phyloP scores from a whole-genome alignment of 2,888 invertebrate genomes.

The Drosophila prolongata region DNA sequence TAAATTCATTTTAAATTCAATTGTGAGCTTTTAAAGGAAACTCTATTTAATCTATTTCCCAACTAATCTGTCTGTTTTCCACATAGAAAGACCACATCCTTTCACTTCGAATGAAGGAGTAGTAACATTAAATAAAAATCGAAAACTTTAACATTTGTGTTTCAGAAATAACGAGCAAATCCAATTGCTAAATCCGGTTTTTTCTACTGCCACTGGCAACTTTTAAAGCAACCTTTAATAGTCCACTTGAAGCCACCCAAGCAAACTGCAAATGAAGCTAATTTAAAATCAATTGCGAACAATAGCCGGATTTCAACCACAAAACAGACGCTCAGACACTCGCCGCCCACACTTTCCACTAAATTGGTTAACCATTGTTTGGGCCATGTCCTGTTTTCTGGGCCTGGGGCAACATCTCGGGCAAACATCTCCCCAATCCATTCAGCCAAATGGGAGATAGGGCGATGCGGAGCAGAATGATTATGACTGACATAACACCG shows the following conservation, averaged over 20 bases:
- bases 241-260: background rate
- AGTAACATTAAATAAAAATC: too few relatives aligned
- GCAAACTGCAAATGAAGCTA: constrained; percentile 46
- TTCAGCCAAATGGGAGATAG: constrained; percentile 21
- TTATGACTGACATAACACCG: constrained; percentile 46
- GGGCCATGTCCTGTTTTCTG: constrained; percentile 29
- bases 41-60: too few relatives aligned
- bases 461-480: constrained; percentile 22
- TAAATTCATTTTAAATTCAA: too few relatives aligned
- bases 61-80: too few relatives aligned
- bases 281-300: constrained; percentile 64
- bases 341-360: constrained; percentile 48
- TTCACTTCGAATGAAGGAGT: too few relatives aligned
- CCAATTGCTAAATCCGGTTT: background rate
- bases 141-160: too few relatives aligned
- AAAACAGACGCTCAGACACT: constrained; percentile 33
- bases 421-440: constrained; percentile 14
- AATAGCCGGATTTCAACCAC: constrained; percentile 47
- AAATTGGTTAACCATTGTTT: constrained; percentile 55
- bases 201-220: background rate
- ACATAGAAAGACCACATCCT: too few relatives aligned
- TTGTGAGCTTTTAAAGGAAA: too few relatives aligned
- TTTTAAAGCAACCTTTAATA: constrained; percentile 14
- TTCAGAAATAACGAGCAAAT: too few relatives aligned
- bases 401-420: constrained; percentile 35